A percentile compares a stretch with the other conserved stretches of the same genome.
Evolutionary conservation across 2,797 vertebrate genomes (phyloP).

Genomic region (Muscicapa comitata): DNA sequence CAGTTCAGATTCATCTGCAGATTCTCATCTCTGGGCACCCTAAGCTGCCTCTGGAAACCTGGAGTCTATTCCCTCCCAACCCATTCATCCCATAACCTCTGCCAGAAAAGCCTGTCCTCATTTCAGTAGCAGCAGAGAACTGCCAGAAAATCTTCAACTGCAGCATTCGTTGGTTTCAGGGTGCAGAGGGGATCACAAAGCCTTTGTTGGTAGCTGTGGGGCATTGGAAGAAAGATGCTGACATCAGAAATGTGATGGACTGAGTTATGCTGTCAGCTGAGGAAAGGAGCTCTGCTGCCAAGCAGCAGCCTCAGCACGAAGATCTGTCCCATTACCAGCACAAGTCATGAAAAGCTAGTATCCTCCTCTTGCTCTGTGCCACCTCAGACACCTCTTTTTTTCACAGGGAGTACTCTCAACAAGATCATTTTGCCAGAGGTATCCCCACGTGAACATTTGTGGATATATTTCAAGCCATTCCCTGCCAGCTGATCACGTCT

Average conservation of each 20-base stretch:
- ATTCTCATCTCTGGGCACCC: not conserved
- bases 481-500: not conserved
- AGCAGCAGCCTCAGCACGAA: not conserved
- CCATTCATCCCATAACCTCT: not conserved
- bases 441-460: not conserved
- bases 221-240: not conserved
- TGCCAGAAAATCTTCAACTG: not conserved
- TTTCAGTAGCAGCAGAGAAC: not conserved
- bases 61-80: not conserved
- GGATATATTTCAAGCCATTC: not conserved
- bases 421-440: not conserved
- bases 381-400: not conserved
- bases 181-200: not conserved
- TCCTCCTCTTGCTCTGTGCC: not conserved
- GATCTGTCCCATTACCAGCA: not conserved
- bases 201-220: not conserved
- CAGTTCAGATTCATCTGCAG: not conserved
- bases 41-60: not conserved
- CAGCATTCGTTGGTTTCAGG: not conserved
- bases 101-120: not conserved
- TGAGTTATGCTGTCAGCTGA: not conserved
- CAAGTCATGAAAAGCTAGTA: not conserved
- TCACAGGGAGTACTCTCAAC: not conserved
- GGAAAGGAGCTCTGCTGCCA: not conserved
- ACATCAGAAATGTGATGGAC: rapidly evolving